phyloP scores from a whole-genome alignment of 2,113 vertebrate genomes.

The Urocitellus parryii region DNA sequence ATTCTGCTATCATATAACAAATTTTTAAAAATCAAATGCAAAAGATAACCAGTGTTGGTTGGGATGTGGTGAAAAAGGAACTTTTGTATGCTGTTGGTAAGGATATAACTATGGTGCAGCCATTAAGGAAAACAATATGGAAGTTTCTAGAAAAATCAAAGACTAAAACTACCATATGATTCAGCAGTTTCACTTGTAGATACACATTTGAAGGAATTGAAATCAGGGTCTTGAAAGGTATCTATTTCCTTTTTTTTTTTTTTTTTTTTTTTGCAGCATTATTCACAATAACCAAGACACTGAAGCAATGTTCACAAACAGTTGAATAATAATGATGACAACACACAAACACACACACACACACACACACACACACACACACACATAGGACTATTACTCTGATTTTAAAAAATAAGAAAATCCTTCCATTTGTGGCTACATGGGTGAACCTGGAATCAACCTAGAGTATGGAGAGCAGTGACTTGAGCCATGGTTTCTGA shows the following conservation, averaged over 20 bases:
- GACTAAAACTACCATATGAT: neutral
- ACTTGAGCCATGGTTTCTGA: too few species aligned
- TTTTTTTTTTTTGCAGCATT: neutral
- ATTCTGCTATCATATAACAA: too few species aligned
- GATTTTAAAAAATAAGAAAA: neutral
- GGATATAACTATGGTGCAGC: neutral
- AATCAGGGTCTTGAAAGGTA: neutral
- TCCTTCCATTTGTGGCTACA: neutral
- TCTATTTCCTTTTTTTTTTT: too few species aligned
- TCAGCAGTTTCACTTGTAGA: neutral
- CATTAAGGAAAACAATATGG: neutral
- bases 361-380: neutral
- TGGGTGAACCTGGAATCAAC: neutral
- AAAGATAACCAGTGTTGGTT: too few species aligned
- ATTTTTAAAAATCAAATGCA: too few species aligned
- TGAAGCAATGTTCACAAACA: neutral
- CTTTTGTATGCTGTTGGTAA: neutral
- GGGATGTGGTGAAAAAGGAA: neutral
- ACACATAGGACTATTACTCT: neutral
- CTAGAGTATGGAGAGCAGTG: too few species aligned
- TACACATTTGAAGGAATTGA: neutral
- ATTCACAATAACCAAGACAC: neutral
- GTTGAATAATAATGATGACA: neutral
- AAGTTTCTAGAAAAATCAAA: neutral
- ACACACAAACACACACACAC: neutral